These are phyloP conservation scores for Hydriomena furcata DNA, from an alignment of 2,888 invertebrate genomes.

Conservation along the genomic window DNA sequence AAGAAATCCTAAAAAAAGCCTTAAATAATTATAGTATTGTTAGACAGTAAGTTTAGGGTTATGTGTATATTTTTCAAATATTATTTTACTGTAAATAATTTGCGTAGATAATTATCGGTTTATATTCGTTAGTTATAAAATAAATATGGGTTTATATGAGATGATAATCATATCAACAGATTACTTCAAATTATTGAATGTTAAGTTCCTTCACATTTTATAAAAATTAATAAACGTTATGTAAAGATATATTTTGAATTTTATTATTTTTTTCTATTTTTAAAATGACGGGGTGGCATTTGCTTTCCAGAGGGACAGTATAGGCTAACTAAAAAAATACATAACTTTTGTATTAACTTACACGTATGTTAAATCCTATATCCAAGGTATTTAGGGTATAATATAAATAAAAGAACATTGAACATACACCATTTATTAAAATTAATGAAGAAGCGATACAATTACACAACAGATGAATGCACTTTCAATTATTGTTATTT, in stretches of 20 bases:
- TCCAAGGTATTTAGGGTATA: background rate
- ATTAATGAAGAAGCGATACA: conserved; percentile 65
- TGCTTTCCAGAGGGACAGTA: no score
- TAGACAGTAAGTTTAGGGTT: no score
- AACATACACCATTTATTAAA: conserved; percentile 74
- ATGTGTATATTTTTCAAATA: no score
- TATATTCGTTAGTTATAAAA: conserved; percentile 2
- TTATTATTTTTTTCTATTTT: no score
- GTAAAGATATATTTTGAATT: conserved; percentile 38
- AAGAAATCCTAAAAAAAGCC: conserved; percentile 8
- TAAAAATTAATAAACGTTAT: conserved; percentile 21
- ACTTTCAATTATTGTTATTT: no score
- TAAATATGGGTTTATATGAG: conserved; percentile 1
- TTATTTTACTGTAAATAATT: conserved; percentile 6
- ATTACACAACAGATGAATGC: conserved; percentile 54
- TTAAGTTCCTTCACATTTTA: conserved; percentile 26
- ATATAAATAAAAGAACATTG: conserved; percentile 20
- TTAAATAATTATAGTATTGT: no score
- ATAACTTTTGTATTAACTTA: no score
- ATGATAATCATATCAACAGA: conserved; percentile 10
- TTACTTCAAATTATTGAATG: conserved; percentile 18
- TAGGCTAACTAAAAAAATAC: background rate
- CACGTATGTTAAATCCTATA: no score
- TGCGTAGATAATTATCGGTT: background rate
- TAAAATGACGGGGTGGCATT: no score